phyloP scores from a whole-genome alignment of 2,888 invertebrate genomes.

The Yponomeuta sedellus region DNA sequence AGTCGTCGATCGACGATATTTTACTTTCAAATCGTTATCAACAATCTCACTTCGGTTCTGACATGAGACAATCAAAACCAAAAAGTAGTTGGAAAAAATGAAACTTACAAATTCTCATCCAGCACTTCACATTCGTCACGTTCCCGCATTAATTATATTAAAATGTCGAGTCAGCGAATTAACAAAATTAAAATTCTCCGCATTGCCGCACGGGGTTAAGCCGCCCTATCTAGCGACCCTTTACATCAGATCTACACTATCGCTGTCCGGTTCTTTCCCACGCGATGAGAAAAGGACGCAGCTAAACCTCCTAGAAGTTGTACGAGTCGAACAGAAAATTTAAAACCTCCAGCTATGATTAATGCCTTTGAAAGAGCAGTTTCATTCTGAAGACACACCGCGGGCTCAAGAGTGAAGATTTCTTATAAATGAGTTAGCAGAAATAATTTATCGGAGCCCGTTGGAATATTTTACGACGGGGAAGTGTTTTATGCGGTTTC shows the following conservation, averaged over 20 bases:
- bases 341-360: conserved; percentile 12
- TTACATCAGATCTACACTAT: neutral
- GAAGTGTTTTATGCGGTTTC: neutral
- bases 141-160: conserved; percentile 13
- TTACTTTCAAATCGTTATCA: too few relatives aligned
- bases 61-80: too few relatives aligned
- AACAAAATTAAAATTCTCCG: conserved; percentile 16
- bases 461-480: neutral
- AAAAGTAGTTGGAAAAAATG: too few relatives aligned
- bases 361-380: conserved; percentile 16
- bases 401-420: conserved; percentile 3
- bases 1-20: too few relatives aligned
- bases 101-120: neutral
- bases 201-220: neutral
- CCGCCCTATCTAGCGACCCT: neutral
- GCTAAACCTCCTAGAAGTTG: neutral
- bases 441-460: neutral
- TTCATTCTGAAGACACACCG: conserved; percentile 9
- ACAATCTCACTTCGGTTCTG: too few relatives aligned
- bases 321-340: neutral
- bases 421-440: conserved; percentile 14
- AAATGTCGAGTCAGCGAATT: conserved; percentile 14
- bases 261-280: neutral
- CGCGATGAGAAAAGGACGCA: neutral
- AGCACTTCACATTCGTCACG: conserved; percentile 11